Base-by-base conservation (phyloP, 1,140 invertebrate species). In the Drosophila fuyamai region DNA sequence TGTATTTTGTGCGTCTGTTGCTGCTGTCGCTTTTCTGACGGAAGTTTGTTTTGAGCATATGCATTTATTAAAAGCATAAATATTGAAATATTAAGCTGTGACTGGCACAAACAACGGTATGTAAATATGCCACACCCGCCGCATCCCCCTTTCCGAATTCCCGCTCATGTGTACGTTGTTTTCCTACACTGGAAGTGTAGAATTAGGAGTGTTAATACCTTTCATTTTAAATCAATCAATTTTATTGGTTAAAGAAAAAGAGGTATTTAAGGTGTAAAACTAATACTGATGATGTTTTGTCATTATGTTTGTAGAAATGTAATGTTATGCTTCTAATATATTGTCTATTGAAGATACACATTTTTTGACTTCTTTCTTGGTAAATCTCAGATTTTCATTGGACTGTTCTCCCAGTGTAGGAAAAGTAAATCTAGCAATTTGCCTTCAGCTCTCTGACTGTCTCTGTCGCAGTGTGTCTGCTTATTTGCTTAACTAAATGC, bases 61-160 rank as follows among this genome's bases (percentile, higher is more conserved):
- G 84, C 85, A 90, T 89, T 89, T 89, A 89, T 89, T 89, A 89
- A 89, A 84, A 76, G 85, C 85, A 89, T 89, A 89, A 89, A 89
- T 89, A 89, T 89, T 89, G 84, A 90, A 90, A 90, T 89, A 89
- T 89, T 89, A 89, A 90, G 84, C 83, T 88, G 79, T 83, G 67
- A 86, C 76, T 86, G 83, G 65, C 83, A 88, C 83, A 88, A 88
- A 83, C 84, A 86, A 88, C 71, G 57, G 29, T 41, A 77, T 77
- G 75, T 57, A 78, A 70, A 77, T 77, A 73, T 51, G 27, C 43
- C n/a, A 40, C 43, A 23, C 38, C 43, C 35, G 16, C 6, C 29
- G 5, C 29, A 41, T 16, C 29, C 56, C 56, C 12, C 35, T 16
- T 16, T 35, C 14, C 2, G 18, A 27, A 13, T 10, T 55, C 8